Base-by-base conservation (phyloP, 1,140 invertebrate genomes). In the Cotesia glomerata region DNA sequence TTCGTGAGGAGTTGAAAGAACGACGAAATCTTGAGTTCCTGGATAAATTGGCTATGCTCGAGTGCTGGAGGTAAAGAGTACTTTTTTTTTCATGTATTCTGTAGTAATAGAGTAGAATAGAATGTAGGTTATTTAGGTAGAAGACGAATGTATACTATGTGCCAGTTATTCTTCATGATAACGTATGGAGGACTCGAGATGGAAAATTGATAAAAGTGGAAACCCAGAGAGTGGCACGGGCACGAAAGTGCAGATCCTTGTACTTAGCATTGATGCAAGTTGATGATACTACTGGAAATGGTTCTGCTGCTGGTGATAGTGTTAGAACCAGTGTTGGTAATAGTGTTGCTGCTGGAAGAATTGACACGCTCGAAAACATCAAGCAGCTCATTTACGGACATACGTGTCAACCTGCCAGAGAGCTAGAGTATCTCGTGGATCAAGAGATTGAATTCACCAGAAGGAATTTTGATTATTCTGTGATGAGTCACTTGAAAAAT, bases 171-270 rank as follows among this genome's bases (percentile, higher is more conserved):
- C 35, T 67, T 45, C 58, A 49, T 72, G 9, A 66, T 56, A 11
- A 65, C 32, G 14, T 35, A 34, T 64, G 62, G 75, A 74, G 70
- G 26, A 72, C 71, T 26, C 74, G 56, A 3, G 89, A 89, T 45
- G 88, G 89, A 11, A 85, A 88, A 67, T 77, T 89, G 9, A 87
- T 91, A 18, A 79, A 85, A 11, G 90, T 92, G 86, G 90, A 92
- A 62, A 91, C 91, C 1, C 68, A 90, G 18, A 89, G 90, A 76
- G 89, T 90, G 59, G 90, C 91, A 76, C 87, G 88, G 74, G 91
- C 90, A 3, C 85, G 88, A 35, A 88, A 90, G 77, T 86, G 90
- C 67, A 88, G 88, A 72, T 87, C 90, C 72, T 78, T 91, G 13
- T 93, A 91, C 78, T 82, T 88, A 32, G 82, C 84, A 39, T 84